Conservation (phyloP, 1,140 invertebrate genomes). For the Aphaenogaster floridana region DNA sequence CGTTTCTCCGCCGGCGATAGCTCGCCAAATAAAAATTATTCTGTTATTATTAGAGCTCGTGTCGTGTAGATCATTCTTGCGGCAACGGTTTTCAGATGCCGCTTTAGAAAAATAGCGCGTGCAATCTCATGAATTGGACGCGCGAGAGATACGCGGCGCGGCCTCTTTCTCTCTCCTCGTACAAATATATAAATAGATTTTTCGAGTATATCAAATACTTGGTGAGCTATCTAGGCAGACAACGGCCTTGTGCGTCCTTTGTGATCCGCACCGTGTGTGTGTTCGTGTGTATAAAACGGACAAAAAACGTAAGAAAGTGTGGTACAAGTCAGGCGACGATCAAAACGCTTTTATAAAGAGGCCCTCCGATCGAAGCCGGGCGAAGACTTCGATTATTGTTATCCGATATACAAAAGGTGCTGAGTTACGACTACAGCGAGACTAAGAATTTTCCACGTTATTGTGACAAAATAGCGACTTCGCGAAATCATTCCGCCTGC, state of each 20-base stretch:
- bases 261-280: conserved; percentile 43
- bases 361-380: conserved; percentile 64
- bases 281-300: conserved; percentile 20
- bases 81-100: neutral
- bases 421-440: conserved; percentile 77
- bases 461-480: conserved; percentile 72
- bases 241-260: conserved; percentile 53
- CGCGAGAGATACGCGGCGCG: conserved; percentile 3
- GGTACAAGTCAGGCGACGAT: conserved; percentile 47
- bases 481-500: neutral
- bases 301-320: conserved; percentile 52
- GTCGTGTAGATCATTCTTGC: conserved; percentile 24
- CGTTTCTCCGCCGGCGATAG: conserved; percentile 44
- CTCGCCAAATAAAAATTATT: conserved; percentile 51
- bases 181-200: conserved; percentile 73
- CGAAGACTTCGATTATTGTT: conserved; percentile 71
- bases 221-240: conserved; percentile 63
- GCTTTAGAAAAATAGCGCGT: conserved; percentile 41
- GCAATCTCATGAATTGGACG: conserved; percentile 33
- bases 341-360: conserved; percentile 73
- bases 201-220: conserved; percentile 67
- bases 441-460: conserved; percentile 74
- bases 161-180: conserved; percentile 19
- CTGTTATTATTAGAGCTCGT: conserved; percentile 34
- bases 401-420: conserved; percentile 72